Conservation (phyloP, 2,888 invertebrate species). For the Drosophila colorata region DNA sequence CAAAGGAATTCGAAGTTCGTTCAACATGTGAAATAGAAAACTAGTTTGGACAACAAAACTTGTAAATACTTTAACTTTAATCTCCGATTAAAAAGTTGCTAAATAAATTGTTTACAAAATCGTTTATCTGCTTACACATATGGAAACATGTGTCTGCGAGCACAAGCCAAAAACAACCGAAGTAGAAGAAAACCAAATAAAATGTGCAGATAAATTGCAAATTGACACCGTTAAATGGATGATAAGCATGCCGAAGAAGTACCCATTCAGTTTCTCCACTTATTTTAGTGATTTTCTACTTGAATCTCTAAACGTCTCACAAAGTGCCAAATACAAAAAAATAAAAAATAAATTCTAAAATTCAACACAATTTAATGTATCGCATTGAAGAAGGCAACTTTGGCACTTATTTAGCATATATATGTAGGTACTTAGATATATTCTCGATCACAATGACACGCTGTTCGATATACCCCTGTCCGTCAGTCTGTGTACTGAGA, state of each 20-base stretch:
- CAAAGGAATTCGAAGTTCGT: background rate
- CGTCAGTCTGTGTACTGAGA: no score
- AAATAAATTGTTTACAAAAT: background rate
- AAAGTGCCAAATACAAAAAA: no score
- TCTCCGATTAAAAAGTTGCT: background rate
- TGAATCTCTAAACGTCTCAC: background rate
- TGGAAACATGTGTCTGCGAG: conserved; percentile 7
- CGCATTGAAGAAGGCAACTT: no score
- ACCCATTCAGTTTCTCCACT: conserved; percentile 4
- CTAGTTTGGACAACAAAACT: background rate
- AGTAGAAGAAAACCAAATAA: conserved; percentile 4
- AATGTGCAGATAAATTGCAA: conserved; percentile 16
- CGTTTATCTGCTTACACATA: conserved; percentile 5
- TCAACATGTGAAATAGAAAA: background rate
- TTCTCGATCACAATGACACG: no score
- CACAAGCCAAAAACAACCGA: background rate
- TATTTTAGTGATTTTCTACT: conserved; percentile 5
- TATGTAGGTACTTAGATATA: no score
- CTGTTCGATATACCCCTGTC: no score
- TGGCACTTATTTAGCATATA: no score
- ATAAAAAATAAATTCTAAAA: no score
- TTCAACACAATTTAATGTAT: no score
- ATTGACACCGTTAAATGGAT: conserved; percentile 14
- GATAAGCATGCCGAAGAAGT: conserved; percentile 7
- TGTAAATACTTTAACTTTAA: conserved; percentile 1